These are phyloP conservation scores for Eucera pruinosa DNA, from an alignment of 2,888 invertebrate genomes.

Conservation along the genomic window DNA sequence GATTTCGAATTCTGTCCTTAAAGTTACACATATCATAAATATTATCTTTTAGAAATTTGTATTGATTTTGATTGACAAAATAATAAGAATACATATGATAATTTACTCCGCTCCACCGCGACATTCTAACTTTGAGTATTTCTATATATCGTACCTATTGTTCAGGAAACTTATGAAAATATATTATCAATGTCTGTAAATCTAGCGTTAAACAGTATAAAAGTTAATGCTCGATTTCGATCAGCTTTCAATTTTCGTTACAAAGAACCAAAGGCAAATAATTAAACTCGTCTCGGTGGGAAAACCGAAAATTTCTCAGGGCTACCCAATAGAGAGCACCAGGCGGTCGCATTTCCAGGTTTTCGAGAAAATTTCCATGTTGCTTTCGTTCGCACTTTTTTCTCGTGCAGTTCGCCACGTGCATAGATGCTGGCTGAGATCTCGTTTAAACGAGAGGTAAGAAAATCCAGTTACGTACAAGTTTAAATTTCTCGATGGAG, in stretches of 20 bases:
- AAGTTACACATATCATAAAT: no score
- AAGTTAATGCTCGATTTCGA: no score
- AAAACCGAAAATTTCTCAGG: not conserved
- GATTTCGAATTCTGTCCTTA: no score
- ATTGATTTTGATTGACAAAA: no score
- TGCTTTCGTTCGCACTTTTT: slow-evolving; percentile 40
- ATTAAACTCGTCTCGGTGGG: not conserved
- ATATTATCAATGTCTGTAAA: no score
- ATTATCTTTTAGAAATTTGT: no score
- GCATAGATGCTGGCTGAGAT: not conserved
- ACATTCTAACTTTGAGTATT: no score
- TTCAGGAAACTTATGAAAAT: no score
- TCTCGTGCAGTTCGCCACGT: not conserved
- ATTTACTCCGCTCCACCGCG: no score
- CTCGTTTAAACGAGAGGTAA: slow-evolving; percentile 7
- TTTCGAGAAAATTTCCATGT: slow-evolving; percentile 7
- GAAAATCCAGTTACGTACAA: slow-evolving; percentile 27
- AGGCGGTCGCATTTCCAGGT: not conserved
- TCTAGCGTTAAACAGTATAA: no score
- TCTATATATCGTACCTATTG: no score
- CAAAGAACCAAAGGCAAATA: not conserved
- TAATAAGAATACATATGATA: no score
- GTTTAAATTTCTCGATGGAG: not conserved
- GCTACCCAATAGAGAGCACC: not conserved
- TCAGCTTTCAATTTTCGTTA: not conserved